These are phyloP conservation scores for Dyspetes luteomarginatus DNA, from an alignment of 2,888 invertebrate genomes.

Conservation along the genomic window DNA sequence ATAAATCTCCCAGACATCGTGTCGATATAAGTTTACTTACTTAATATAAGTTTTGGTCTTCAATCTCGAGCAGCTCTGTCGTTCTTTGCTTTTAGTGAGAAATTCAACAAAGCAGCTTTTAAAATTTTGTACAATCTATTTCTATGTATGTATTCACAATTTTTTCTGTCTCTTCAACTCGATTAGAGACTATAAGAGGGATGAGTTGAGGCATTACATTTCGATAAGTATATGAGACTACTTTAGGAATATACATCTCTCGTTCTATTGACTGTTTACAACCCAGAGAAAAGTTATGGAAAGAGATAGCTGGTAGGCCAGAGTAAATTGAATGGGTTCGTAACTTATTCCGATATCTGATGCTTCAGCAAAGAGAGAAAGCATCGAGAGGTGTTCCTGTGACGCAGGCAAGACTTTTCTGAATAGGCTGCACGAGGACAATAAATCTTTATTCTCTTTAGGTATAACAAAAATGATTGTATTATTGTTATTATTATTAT, in stretches of 20 bases:
- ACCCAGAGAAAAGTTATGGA: constrained; percentile 15
- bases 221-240: constrained; percentile 16
- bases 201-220: constrained; percentile 8
- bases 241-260: constrained; percentile 27
- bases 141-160: constrained; percentile 24
- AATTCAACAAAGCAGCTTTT: background rate
- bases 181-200: constrained; percentile 24
- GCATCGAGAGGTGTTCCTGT: background rate
- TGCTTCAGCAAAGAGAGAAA: constrained; percentile 24
- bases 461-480: background rate
- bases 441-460: background rate
- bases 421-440: constrained; percentile 4
- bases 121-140: constrained; percentile 29
- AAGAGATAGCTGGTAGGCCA: constrained; percentile 45
- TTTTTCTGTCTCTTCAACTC: constrained; percentile 31
- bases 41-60: constrained; percentile 26
- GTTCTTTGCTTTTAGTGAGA: constrained; percentile 7
- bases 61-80: constrained; percentile 14
- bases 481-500: too few relatives aligned
- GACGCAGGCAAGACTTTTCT: constrained; percentile 35
- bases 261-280: constrained; percentile 42
- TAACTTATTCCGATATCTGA: constrained; percentile 60
- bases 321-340: constrained; percentile 51
- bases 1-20: background rate
- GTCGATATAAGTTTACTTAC: background rate